Evolutionary conservation across 1,140 invertebrate genomes (phyloP).

Genomic region (Hesperophylax magnus): DNA sequence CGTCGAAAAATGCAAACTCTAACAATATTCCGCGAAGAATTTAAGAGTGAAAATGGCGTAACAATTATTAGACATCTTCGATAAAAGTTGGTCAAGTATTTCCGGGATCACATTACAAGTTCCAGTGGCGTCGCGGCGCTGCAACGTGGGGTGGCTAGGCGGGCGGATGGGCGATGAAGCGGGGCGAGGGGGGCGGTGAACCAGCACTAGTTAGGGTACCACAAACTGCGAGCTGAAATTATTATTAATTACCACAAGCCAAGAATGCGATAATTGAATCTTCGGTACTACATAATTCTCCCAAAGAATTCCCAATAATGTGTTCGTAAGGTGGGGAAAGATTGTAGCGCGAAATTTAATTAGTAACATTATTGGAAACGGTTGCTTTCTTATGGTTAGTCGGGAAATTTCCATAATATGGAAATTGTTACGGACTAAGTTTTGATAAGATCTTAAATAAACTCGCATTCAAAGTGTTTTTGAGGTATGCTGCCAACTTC

Average conservation of each 20-base stretch:
- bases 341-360: slow-evolving; percentile 36
- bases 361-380: slow-evolving; percentile 43
- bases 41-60: no score
- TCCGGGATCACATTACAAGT: no score
- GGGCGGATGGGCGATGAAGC: background rate
- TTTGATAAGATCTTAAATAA: slow-evolving; percentile 43
- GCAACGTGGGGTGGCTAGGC: no score
- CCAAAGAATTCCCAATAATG: slow-evolving; percentile 31
- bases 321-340: slow-evolving; percentile 20
- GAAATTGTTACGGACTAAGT: slow-evolving; percentile 32
- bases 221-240: background rate
- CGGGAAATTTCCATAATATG: slow-evolving; percentile 36
- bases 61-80: no score
- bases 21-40: no score
- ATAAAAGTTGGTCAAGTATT: no score
- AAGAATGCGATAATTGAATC: slow-evolving; percentile 40
- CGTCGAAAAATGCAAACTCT: no score
- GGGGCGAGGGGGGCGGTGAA: background rate
- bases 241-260: slow-evolving; percentile 29
- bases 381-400: slow-evolving; percentile 36
- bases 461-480: slow-evolving; percentile 37
- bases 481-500: slow-evolving; percentile 32
- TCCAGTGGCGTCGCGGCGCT: no score
- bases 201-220: background rate
- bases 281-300: slow-evolving; percentile 35